Base-by-base conservation (phyloP, 2,888 invertebrate species). In the Choristoneura rosaceana region DNA sequence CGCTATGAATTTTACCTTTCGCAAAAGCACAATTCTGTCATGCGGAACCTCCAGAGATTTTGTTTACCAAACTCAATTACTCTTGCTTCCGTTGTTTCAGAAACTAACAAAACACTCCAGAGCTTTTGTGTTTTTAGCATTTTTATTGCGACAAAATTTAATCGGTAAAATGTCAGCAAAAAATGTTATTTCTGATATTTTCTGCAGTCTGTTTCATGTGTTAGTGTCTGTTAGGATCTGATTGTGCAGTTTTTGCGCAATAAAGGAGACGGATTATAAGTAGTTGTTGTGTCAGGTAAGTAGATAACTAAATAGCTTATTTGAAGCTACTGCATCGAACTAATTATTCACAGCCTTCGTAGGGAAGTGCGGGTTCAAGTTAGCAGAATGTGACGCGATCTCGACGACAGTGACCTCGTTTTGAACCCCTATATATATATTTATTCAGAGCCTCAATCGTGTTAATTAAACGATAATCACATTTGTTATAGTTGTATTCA, bases 1-100 rank as follows among this genome's bases (percentile, higher is more conserved):
- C 71, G 33, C 60, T 71, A 41, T 66, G 60, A 65, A 65, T 65
- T 64, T 50, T 41, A 60, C 33, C 34, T 67, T 62, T 71, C 34
- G 61, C 66, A 71, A 71, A 67, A 67, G 62, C 65, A 55, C 62
- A 62, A 55, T 71, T 67, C 55, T 65, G 55, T 38, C 62, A 58
- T 61, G 61, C 34, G 50, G 34, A 62, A 67, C 15, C 66, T 45
- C 71, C 59, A 55, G 71, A 61, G 61, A 58, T 61, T 17, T 71
- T 71, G 71, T 71, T 67, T 62, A 52, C 45, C 62, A 62, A 62
- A 71, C 71, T 67, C 67, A 71, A 71, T 71, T 58, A 71, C 58
- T 71, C 67, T 17, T 62, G 62, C 55, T 55, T 62, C 61, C 71
- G 55, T 67, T 71, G 38, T 67, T 55, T 45, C 38, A 55, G 55